Evolutionary conservation across 1,140 invertebrate genomes (phyloP).

Genomic region (Pinna nobilis): DNA sequence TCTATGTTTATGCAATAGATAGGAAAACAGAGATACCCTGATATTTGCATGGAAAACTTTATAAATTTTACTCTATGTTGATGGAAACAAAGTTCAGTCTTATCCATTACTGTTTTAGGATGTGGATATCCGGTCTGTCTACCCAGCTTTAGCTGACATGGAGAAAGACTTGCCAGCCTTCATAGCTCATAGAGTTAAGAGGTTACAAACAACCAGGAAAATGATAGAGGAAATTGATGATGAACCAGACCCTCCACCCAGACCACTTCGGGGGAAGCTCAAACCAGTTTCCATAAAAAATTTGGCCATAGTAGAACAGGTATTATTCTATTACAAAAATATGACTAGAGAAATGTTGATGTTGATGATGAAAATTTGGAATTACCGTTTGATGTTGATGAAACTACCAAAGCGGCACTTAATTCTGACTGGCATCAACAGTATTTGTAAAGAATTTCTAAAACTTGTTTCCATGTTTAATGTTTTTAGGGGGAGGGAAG

Average conservation of each 20-base stretch:
- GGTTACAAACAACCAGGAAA: conserved; percentile 83
- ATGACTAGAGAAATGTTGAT: neutral
- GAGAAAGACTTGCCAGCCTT: conserved; percentile 86
- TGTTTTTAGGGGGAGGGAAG: too few relatives aligned
- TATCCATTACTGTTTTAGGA: conserved; percentile 79
- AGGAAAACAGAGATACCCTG: neutral
- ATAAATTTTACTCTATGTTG: neutral
- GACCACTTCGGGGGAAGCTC: conserved; percentile 62
- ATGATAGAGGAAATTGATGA: conserved; percentile 86
- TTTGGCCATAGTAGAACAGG: too few relatives aligned
- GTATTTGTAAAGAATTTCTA: too few relatives aligned
- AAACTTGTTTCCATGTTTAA: too few relatives aligned
- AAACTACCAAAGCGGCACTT: too few relatives aligned
- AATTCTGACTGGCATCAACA: too few relatives aligned
- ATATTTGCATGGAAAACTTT: neutral
- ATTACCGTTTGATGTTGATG: too few relatives aligned
- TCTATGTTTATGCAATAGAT: neutral
- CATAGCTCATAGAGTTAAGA: conserved; percentile 86
- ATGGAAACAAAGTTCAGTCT: too few relatives aligned
- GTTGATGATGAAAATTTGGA: neutral
- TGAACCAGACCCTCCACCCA: conserved; percentile 79
- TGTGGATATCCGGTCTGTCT: conserved; percentile 82
- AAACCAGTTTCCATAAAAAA: conserved; percentile 46
- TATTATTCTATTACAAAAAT: too few relatives aligned
- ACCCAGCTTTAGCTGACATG: conserved; percentile 83